Evolutionary conservation across 2,113 vertebrate species (phyloP), one percentile per base, ranked within the genome.

Genomic region (Pseudorasbora parva): DNA sequence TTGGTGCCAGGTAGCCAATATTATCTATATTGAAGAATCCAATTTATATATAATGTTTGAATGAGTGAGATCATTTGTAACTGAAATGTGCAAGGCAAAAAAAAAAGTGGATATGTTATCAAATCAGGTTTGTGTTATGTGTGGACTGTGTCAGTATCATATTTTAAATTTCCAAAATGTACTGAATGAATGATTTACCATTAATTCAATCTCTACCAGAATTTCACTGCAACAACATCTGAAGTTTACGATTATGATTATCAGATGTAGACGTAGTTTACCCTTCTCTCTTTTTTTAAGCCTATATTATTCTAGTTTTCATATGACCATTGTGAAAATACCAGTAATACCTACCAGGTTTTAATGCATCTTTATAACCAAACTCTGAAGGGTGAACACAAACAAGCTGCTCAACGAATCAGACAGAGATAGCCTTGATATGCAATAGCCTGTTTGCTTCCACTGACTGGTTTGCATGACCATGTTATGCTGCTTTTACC

Each of bases 381-480:
- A 45, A 25, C 43, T 60, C 37, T 45, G 54, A 23, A 10, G 56
- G 23, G 25, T 60, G 37, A 25, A 41, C 51, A 8, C n/a, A 23
- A 57, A 71, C 64, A 41, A 68, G 64, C 64, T 68, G 33, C 64
- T 68, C 64, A 56, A 27, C 25, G 27, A 27, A 56, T 54, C 60
- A 64, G 9, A 76, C 9, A 15, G n/a, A 54, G 73, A 76, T 27
- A 11, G 45, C 72, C 51, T 7, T 8, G 21, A 51, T 64, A 37
- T 74, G 57, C 41, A 43, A 69, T 4, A 77, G 73, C 57, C 76
- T 64, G 78, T 74, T 54, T 78, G 72, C 33, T 37, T 80, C 54
- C 15, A 47, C 30, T 81, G 23, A 49, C 54, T 74, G 60, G 72
- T 84, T 87, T 87, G 89, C 88, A 90, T 88, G 88, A 74, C 78